These are phyloP conservation scores for Typhlomys cinereus DNA, from an alignment of 2,113 vertebrate species.

Conservation along the genomic window DNA sequence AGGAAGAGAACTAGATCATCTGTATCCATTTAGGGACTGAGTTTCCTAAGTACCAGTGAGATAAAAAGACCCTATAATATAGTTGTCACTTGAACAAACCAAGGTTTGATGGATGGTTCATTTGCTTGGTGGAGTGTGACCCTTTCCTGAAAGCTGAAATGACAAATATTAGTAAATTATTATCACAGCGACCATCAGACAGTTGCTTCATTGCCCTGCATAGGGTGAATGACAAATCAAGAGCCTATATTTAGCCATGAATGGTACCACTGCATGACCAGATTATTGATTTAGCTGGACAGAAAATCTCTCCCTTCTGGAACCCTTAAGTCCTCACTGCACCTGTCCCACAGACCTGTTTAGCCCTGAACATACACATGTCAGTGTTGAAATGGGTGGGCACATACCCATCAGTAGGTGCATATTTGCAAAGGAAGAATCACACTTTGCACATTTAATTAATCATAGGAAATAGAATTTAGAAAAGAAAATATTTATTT, in stretches of 20 bases:
- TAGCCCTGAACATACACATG: neutral
- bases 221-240: constrained; percentile 69
- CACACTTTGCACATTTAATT: neutral
- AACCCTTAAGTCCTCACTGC: neutral
- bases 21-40: constrained; percentile 77
- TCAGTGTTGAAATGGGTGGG: neutral
- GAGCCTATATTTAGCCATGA: constrained; percentile 64
- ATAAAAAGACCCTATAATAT: constrained; percentile 78
- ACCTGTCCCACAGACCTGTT: neutral
- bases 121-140: constrained; percentile 77
- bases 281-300: constrained; percentile 65
- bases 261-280: constrained; percentile 48
- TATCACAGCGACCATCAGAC: constrained; percentile 70
- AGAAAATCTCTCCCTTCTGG: constrained; percentile 42
- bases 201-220: constrained; percentile 60
- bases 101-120: constrained; percentile 79
- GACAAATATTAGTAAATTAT: constrained; percentile 79
- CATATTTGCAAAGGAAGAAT: constrained; percentile 32
- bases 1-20: constrained; percentile 47
- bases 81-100: constrained; percentile 81
- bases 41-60: constrained; percentile 76
- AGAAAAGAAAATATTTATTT: neutral
- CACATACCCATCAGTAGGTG: neutral
- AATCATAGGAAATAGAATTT: constrained; percentile 15
- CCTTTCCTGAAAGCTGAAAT: constrained; percentile 69